Conservation (phyloP, 2,888 invertebrate species). For the Axea sp. region DNA sequence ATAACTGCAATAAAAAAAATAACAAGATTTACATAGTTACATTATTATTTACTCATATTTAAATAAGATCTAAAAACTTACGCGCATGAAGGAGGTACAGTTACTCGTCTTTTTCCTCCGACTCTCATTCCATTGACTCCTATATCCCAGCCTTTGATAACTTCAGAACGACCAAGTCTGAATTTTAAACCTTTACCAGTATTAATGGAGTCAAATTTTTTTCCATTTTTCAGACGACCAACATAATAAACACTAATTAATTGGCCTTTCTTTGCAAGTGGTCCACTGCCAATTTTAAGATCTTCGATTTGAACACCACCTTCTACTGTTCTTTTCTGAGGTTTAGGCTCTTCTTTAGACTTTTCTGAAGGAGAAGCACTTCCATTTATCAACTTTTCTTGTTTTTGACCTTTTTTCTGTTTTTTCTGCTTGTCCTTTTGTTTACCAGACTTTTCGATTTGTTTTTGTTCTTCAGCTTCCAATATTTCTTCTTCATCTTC, state of each 20-base stretch:
- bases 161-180: conserved; percentile 90
- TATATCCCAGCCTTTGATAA: conserved; percentile 94
- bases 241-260: conserved; percentile 89
- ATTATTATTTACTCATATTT: no score
- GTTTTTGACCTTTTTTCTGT: background rate
- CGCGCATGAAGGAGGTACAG: conserved; percentile 91
- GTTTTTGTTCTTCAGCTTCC: conserved; percentile 68
- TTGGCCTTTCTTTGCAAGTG: conserved; percentile 88
- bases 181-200: conserved; percentile 93
- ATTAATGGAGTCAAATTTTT: conserved; percentile 89
- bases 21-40: no score
- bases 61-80: conserved; percentile 81
- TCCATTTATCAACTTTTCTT: conserved; percentile 13
- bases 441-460: conserved; percentile 56
- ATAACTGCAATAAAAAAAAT: no score
- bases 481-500: conserved; percentile 74
- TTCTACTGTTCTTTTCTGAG: conserved; percentile 79
- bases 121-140: conserved; percentile 96
- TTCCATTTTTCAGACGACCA: conserved; percentile 92
- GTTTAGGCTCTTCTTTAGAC: conserved; percentile 30
- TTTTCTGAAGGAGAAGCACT: background rate
- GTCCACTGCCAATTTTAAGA: conserved; percentile 88
- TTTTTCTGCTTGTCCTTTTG: conserved; percentile 67
- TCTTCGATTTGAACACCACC: conserved; percentile 93
- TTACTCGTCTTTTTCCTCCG: conserved; percentile 92